Conservation (phyloP, 2,113 vertebrate species). For the Promerops cafer region DNA sequence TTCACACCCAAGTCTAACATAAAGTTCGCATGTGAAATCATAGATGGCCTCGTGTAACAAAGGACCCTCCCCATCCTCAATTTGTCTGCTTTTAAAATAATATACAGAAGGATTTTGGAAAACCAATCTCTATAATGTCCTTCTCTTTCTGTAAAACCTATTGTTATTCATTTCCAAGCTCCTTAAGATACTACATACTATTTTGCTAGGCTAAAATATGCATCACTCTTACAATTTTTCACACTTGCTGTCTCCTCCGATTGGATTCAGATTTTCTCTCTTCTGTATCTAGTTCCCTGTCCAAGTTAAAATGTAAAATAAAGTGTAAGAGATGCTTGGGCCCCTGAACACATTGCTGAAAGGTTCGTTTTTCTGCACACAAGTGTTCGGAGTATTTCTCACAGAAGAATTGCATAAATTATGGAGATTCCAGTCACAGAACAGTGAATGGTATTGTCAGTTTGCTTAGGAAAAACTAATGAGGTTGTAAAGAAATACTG, state of each 20-base stretch:
- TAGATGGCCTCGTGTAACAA: rapidly evolving
- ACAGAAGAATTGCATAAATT: constrained; percentile 29
- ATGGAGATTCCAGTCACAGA: constrained; percentile 4
- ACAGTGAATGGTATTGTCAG: constrained; percentile 55
- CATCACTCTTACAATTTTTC: neutral
- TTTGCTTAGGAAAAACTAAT: constrained; percentile 61
- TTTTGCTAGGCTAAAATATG: neutral
- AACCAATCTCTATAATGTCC: neutral
- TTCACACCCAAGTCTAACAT: neutral
- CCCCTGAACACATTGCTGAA: constrained; percentile 11
- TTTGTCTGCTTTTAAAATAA: neutral
- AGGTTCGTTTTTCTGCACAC: constrained; percentile 8
- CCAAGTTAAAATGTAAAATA: constrained; percentile 9
- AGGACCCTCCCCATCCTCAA: neutral
- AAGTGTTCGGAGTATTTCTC: constrained; percentile 25
- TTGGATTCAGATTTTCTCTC: neutral
- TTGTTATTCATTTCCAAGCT: neutral
- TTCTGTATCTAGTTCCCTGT: neutral
- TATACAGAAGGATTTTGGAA: neutral
- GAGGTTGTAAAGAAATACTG: constrained; percentile 65
- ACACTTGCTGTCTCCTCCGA: neutral
- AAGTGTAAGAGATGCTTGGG: neutral
- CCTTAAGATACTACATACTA: neutral
- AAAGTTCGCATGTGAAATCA: neutral
- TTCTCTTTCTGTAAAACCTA: neutral